These are phyloP conservation scores for Gymnarchus niloticus DNA, from an alignment of 2,113 vertebrate species.

Conservation along the genomic window DNA sequence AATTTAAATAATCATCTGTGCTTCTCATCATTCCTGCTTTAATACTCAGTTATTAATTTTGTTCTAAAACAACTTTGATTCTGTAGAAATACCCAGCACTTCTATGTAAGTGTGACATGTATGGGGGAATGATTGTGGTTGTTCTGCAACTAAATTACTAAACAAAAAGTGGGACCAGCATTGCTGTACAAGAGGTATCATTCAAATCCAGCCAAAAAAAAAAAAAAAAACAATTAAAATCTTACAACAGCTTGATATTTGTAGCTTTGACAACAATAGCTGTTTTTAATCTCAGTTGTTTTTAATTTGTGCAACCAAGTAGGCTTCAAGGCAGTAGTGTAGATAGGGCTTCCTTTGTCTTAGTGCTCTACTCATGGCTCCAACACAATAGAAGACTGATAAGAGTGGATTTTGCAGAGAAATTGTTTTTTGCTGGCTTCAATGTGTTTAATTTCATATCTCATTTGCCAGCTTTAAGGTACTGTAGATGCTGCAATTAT, in stretches of 20 bases:
- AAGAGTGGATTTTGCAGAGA: background rate
- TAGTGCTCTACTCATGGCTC: background rate
- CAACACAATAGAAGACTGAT: constrained; percentile 4
- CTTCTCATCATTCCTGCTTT: background rate
- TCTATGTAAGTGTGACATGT: background rate
- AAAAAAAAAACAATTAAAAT: constrained; percentile 17
- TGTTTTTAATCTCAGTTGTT: constrained; percentile 19
- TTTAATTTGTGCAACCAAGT: constrained; percentile 20
- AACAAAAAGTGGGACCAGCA: constrained; percentile 20
- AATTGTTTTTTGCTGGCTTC: background rate
- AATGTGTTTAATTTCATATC: background rate
- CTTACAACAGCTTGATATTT: constrained; percentile 17
- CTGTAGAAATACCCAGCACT: background rate
- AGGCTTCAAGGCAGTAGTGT: background rate
- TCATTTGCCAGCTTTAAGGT: constrained; percentile 14
- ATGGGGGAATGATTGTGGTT: background rate
- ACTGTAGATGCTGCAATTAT: background rate
- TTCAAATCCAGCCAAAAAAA: constrained; percentile 15
- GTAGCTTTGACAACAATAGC: constrained; percentile 11
- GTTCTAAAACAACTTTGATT: background rate
- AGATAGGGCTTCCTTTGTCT: background rate
- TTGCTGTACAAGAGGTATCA: background rate
- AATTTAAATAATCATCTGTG: background rate
- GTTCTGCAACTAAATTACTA: constrained; percentile 3
- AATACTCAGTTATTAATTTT: background rate